These are phyloP conservation scores for Cantharis nigra DNA, from an alignment of 2,888 invertebrate species.

Conservation along the genomic window DNA sequence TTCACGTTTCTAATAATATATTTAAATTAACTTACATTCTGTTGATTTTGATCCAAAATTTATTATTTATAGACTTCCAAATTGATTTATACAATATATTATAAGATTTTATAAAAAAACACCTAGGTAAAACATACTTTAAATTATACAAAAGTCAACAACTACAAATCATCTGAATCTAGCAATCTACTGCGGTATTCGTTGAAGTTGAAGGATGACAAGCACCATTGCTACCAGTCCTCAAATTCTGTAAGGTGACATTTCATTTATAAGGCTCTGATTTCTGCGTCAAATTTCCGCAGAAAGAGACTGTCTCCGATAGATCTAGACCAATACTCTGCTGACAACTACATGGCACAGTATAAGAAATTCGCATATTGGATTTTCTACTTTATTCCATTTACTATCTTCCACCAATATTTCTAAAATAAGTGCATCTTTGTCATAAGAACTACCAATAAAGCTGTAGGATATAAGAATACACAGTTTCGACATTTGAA, in stretches of 20 bases:
- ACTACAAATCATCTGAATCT: slow-evolving; percentile 29
- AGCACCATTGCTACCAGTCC: slow-evolving; percentile 27
- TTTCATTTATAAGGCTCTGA: slow-evolving; percentile 43
- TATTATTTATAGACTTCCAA: background rate
- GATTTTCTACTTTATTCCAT: slow-evolving; percentile 32
- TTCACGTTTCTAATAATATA: too few relatives aligned
- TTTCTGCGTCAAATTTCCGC: slow-evolving; percentile 41
- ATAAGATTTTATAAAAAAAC: background rate
- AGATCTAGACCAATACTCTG: slow-evolving; percentile 37
- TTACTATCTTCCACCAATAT: slow-evolving; percentile 14
- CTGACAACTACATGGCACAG: slow-evolving; percentile 37
- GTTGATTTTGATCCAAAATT: background rate
- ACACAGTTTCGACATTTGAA: background rate
- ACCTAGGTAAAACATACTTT: background rate
- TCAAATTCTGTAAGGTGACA: slow-evolving; percentile 35
- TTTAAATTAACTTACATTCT: too few relatives aligned
- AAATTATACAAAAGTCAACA: slow-evolving; percentile 22
- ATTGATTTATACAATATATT: background rate
- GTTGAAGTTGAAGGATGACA: slow-evolving; percentile 30
- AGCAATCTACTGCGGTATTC: slow-evolving; percentile 27
- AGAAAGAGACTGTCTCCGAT: slow-evolving; percentile 37
- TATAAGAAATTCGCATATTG: slow-evolving; percentile 36
- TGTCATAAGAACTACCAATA: slow-evolving; percentile 8
- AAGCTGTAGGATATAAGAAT: slow-evolving; percentile 8
- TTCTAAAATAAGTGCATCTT: slow-evolving; percentile 14